Conservation (phyloP, 2,113 vertebrate genomes). For the Xiphophorus couchianus region DNA sequence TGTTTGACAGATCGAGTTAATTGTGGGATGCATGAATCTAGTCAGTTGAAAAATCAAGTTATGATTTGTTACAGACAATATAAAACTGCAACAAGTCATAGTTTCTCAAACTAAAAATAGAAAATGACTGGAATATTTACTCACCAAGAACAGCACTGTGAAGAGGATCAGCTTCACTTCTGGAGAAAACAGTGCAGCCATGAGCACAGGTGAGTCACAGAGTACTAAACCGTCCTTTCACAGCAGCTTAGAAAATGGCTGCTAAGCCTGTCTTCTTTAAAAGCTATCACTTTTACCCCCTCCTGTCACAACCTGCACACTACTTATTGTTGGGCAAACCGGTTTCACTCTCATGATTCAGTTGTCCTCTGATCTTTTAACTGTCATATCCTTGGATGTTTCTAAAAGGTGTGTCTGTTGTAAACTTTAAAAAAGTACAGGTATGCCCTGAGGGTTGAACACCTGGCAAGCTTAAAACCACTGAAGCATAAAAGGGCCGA, state of each 20-base stretch:
- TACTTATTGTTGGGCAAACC: neutral
- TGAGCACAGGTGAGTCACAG: neutral
- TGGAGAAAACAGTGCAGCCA: slow-evolving; percentile 25
- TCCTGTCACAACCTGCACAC: neutral
- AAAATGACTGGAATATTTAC: neutral
- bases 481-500: neutral
- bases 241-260: neutral
- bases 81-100: neutral
- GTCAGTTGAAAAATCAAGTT: neutral
- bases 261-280: neutral
- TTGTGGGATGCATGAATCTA: neutral
- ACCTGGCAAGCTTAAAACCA: neutral
- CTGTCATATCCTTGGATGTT: slow-evolving; percentile 24
- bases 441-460: slow-evolving; percentile 2
- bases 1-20: neutral
- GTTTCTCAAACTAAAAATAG: neutral
- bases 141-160: slow-evolving; percentile 51
- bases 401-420: slow-evolving; percentile 40
- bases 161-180: slow-evolving; percentile 46
- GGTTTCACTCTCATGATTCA: neutral
- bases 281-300: neutral
- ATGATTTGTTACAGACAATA: too few relatives aligned
- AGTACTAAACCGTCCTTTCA: neutral
- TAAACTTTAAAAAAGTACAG: neutral
- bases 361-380: neutral